Percentiles rank a stretch among this genome's conserved stretches.
Evolutionary conservation across 2,113 vertebrate species (phyloP).

Genomic region (Antennarius striatus): DNA sequence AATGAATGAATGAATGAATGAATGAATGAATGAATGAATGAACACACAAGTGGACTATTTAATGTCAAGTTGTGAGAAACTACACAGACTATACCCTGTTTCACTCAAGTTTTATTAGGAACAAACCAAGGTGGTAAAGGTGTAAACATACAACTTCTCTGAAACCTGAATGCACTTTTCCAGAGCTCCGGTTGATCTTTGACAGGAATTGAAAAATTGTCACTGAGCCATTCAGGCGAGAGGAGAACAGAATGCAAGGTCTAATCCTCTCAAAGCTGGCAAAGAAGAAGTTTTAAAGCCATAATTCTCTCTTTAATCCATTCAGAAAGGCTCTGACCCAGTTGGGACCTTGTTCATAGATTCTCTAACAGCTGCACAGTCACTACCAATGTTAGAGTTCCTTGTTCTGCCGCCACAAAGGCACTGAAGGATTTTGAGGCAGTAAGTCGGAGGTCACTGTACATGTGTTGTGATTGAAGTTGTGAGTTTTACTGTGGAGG

Average conservation of each 20-base stretch:
- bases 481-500: no score
- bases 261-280: slow-evolving; percentile 70
- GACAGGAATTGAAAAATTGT: slow-evolving; percentile 32
- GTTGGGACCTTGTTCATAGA: slow-evolving; percentile 47
- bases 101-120: not conserved
- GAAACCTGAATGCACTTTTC: slow-evolving; percentile 10
- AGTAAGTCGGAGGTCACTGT: slow-evolving; percentile 22
- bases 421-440: not conserved
- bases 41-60: no score
- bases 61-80: not conserved
- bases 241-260: slow-evolving; percentile 39
- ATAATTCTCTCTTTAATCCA: slow-evolving; percentile 72
- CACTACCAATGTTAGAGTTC: not conserved
- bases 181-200: slow-evolving; percentile 25
- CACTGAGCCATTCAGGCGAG: slow-evolving; percentile 30
- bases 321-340: slow-evolving; percentile 60
- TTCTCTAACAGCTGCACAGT: slow-evolving; percentile 19
- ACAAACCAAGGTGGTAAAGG: not conserved
- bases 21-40: no score
- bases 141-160: not conserved
- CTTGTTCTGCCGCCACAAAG: not conserved
- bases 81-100: not conserved
- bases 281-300: slow-evolving; percentile 68
- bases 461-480: not conserved
- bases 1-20: no score